Evolutionary conservation across 1,140 invertebrate species (phyloP), one percentile per base, ranked within the genome.

Genomic region (Macrotrachela quadricornifera): DNA sequence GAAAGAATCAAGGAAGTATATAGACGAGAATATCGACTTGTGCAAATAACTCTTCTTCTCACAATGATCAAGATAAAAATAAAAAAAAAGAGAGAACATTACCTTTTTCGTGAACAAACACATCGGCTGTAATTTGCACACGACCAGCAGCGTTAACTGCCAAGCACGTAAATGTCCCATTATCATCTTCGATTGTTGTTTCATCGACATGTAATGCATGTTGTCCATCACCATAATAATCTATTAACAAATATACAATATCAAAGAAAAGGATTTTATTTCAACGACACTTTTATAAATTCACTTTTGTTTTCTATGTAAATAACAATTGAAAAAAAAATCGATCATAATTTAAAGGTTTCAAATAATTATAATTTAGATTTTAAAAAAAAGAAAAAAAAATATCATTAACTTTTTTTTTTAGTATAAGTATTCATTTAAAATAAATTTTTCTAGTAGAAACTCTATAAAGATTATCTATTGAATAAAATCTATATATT

Each of bases 41-140:
- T n/a, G n/a, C n/a, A n/a, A n/a, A n/a, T n/a, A n/a, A n/a, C n/a
- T n/a, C n/a, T n/a, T n/a, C n/a, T n/a, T n/a, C n/a, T n/a, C n/a
- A n/a, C n/a, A n/a, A n/a, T n/a, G n/a, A 30, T 2, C 8, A 30
- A 30, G 21, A 30, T 30, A 30, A 30, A 30, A 8, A 30, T 30
- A 30, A 30, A 30, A 30, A 8, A 30, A 30, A 30, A 4, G 21
- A 30, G 21, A 30, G 21, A n/a, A n/a, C 8, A 8, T 41, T 42
- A 50, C 49, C 49, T 36, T 42, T 30, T 45, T 50, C 49, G 8
- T 30, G 11, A 37, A 50, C 49, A 45, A 41, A 50, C 9, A 50
- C 13, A 11, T 50, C 49, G 11, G 49, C 49, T n/a, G 17, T 17
- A 10, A 16, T 37, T 38, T 50, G 38, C 10, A 30, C 16, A 11